Base-by-base conservation (phyloP, 2,797 vertebrate genomes). In the Rhincodon typus region DNA sequence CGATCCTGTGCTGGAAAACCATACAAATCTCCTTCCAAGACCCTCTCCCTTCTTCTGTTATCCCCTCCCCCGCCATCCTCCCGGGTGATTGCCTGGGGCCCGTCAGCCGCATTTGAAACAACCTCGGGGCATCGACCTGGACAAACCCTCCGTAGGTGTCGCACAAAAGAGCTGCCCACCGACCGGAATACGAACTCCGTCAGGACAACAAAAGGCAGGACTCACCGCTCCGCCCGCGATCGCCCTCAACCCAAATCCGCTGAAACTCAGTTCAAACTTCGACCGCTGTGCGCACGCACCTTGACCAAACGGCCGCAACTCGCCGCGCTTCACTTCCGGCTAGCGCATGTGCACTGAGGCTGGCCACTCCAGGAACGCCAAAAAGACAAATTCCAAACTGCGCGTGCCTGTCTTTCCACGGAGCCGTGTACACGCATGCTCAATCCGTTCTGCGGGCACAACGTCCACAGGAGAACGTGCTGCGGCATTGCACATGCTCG, bases 211-310 rank as follows among this genome's bases (percentile, higher is more conserved):
- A 19, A 23, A 7, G 1, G 1, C 62, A 25, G 6, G 5, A 57
- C 87, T 69, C 90, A 42, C 90, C 34, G 0, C 13, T 4, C 53
- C 30, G 0, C 13, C 62, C 1, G 17, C 79, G 6, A 21, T 46
- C 38, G 38, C 23, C 17, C 79, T 7, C 79, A 4, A 19, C 19
- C 38, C 38, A 7, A 57, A 10, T 93, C 90, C 90, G 62, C 90
- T n/a, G 34, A 93, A 93, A 93, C 21, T 25, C 90, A 42, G 12
- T 93, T 93, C 66, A 93, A 93, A 69, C 66, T 93, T 93, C 62
- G 6, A 67, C 90, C 1, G 42, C 21, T 5, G 8, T 38, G 90
- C 62, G 42, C 88, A 66, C 19, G 88, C 90, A 62, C 62, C 25
- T 50, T 10, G 0, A n/a, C 10, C 90, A n/a, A 84, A 84, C 82